Conservation (phyloP, 1,140 invertebrate species). For the Ooceraea biroi region DNA sequence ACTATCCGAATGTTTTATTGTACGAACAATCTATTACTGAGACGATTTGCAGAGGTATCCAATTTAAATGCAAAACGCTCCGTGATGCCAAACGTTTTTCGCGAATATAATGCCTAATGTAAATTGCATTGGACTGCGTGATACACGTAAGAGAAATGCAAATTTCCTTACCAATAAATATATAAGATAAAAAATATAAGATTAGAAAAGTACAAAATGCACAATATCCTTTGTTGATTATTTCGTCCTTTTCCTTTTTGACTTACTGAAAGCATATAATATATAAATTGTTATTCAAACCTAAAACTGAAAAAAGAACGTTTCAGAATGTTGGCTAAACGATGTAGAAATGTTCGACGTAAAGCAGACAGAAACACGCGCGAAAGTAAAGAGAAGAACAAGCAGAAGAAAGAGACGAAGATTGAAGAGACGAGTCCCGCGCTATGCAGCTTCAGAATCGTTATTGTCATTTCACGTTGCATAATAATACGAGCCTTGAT, state of each 20-base stretch:
- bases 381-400: conserved; percentile 24
- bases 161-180: not conserved
- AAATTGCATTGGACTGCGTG: conserved; percentile 24
- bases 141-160: not conserved
- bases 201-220: no score
- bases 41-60: conserved; percentile 51
- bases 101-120: conserved; percentile 18
- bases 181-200: conserved; percentile 12
- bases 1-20: conserved; percentile 60
- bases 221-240: no score
- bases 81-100: conserved; percentile 12
- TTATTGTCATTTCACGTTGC: conserved; percentile 76
- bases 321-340: not conserved
- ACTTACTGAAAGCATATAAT: not conserved
- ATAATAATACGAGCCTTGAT: conserved; percentile 74
- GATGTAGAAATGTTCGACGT: conserved; percentile 7
- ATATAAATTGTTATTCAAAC: not conserved
- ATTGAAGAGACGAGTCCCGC: conserved; percentile 69
- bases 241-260: not conserved
- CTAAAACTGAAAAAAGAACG: not conserved
- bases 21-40: conserved; percentile 53
- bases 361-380: not conserved
- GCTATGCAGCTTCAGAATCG: conserved; percentile 57
- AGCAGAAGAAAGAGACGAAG: conserved; percentile 49
- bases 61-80: conserved; percentile 59